Evolutionary conservation across 2,113 vertebrate genomes (phyloP).

Genomic region (Otus sunia): DNA sequence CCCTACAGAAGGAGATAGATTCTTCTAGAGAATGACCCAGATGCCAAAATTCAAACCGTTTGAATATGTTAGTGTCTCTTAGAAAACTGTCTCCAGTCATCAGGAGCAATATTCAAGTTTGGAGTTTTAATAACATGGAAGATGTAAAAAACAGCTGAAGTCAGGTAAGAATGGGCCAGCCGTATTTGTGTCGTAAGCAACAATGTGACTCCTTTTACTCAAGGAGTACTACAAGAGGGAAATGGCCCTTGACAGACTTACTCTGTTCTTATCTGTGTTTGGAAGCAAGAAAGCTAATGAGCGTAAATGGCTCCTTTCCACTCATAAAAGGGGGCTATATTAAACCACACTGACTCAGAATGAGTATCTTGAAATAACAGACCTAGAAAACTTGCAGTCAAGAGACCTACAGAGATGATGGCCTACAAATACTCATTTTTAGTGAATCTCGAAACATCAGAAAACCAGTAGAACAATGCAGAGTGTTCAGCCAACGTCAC

Average conservation of each 20-base stretch:
- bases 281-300: not conserved
- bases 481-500: not conserved
- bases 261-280: not conserved
- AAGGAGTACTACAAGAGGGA: not conserved
- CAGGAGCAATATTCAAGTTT: not conserved
- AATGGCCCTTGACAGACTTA: not conserved
- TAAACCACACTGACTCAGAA: not conserved
- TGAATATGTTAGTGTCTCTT: not conserved
- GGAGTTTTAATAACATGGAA: not conserved
- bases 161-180: not conserved
- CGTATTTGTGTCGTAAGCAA: not conserved
- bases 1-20: not conserved
- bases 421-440: not conserved
- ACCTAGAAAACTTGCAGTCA: not conserved
- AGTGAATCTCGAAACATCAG: not conserved
- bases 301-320: not conserved
- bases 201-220: not conserved
- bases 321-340: not conserved
- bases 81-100: not conserved
- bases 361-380: not conserved
- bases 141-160: not conserved
- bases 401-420: not conserved
- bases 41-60: not conserved
- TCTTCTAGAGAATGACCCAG: not conserved
- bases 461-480: constrained; percentile 12